Base-by-base conservation (phyloP, 1,140 invertebrate species). In the Philopotamus ludificatus region DNA sequence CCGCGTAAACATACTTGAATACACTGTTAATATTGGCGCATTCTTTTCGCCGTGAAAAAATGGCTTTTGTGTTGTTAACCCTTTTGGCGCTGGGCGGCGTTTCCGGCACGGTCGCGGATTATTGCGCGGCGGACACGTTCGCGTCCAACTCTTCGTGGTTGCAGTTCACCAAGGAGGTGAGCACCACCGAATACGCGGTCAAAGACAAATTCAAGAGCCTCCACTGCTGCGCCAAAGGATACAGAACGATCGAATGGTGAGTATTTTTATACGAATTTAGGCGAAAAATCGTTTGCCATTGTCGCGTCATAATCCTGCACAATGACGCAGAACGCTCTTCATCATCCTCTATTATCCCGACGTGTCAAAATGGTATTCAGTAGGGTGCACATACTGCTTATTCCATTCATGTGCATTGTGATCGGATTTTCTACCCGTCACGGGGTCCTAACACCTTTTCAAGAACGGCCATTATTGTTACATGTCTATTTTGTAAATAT, bases 181-280 rank as follows among this genome's bases (percentile, higher is more conserved):
- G 84, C 21, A 76, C 79, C 8, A 77, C 74, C 58, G 88, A 90
- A 66, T 89, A 85, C 71, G 87, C 85, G 9, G 83, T 87, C 65
- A 80, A 85, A 23, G 83, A 83, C 44, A 80, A 84, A 21, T 88
- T 89, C 79, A 90, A 90, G 75, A 87, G 86, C 64, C 82, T 90
- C 21, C 87, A 89, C 72, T 90, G 88, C 75, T 90, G 88, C 73
- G 83, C 87, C 23, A 83, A 86, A 70, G 86, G 86, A 70, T 90
- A 89, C 72, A 78, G 87, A 58, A 89, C 87, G 74, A 89, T 90
- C 67, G 87, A 89, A 83, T 90, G 88, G 88, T 89, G 70, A 85
- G 84, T 82, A n/a, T 16, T 34, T 34, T 34, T 34, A 4, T 34
- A 7, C 28, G 28, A 34, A 7, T 34, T 34, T 12, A 34, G 4